Percentiles rank a stretch among this genome's conserved stretches.
Evolutionary conservation across 2,888 invertebrate genomes (phyloP).

Genomic region (Lithodes maja): DNA sequence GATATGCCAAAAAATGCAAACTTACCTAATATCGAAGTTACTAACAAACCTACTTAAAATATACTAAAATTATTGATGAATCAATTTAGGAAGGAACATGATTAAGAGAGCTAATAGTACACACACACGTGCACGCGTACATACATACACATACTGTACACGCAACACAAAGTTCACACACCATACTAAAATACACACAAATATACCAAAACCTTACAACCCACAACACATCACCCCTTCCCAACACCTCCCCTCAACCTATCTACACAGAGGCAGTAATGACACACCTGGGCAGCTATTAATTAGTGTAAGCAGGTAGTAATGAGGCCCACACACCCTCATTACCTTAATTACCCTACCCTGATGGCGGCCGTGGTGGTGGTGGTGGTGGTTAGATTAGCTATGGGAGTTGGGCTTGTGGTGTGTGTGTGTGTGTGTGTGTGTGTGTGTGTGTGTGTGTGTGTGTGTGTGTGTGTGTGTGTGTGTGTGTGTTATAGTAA

Average conservation of each 20-base stretch:
- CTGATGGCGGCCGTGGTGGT: neutral
- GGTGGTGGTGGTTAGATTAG: neutral
- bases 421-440: slow-evolving; percentile 28
- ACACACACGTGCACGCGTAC: neutral
- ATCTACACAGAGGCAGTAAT: neutral
- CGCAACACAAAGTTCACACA: neutral
- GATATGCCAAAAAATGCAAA: neutral
- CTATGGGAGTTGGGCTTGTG: neutral
- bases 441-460: slow-evolving; percentile 45
- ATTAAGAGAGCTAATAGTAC: neutral
- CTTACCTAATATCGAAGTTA: neutral
- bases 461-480: slow-evolving; percentile 35
- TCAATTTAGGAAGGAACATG: neutral
- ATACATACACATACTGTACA: neutral
- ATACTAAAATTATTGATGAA: too few species aligned
- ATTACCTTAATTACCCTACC: neutral
- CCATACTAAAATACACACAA: neutral
- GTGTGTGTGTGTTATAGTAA: neutral
- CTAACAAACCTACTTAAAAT: neutral
- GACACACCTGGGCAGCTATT: slow-evolving; percentile 8
- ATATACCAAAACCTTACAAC: neutral
- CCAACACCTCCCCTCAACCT: neutral
- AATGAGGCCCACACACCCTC: neutral
- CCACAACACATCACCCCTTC: neutral
- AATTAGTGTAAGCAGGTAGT: slow-evolving; percentile 17